Evolutionary conservation across 1,140 invertebrate genomes (phyloP).

Genomic region (Eciton burchellii): DNA sequence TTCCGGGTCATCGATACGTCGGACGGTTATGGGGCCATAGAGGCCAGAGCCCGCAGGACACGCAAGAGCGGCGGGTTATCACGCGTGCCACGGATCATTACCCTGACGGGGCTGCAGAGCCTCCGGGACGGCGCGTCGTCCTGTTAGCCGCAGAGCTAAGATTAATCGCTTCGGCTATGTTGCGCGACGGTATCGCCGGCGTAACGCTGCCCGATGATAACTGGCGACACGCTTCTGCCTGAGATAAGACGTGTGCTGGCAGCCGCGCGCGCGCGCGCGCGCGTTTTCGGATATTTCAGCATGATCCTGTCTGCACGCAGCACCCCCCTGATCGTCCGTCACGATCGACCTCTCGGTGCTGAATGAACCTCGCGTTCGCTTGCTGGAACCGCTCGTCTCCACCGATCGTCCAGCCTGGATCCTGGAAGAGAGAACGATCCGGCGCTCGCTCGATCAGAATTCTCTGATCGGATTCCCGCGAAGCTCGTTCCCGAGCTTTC

Average conservation of each 20-base stretch:
- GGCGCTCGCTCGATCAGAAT: not conserved
- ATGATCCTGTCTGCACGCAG: not conserved
- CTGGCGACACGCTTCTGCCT: slow-evolving; percentile 64
- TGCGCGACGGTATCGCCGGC: slow-evolving; percentile 70
- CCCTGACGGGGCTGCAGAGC: slow-evolving; percentile 72
- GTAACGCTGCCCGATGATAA: slow-evolving; percentile 70
- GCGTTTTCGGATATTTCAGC: slow-evolving; percentile 66
- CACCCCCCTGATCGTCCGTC: slow-evolving; percentile 32
- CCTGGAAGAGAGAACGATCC: not conserved
- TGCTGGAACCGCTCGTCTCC: not conserved
- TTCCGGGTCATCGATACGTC: slow-evolving; percentile 72
- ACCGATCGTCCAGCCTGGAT: not conserved
- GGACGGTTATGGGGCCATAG: slow-evolving; percentile 63
- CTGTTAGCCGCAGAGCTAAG: slow-evolving; percentile 73
- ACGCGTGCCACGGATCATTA: slow-evolving; percentile 82
- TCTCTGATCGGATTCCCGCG: slow-evolving; percentile 12
- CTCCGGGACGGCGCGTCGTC: slow-evolving; percentile 64
- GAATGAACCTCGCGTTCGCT: not conserved
- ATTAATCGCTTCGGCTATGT: slow-evolving; percentile 80
- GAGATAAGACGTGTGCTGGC: slow-evolving; percentile 70
- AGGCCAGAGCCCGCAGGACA: slow-evolving; percentile 66
- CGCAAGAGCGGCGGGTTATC: slow-evolving; percentile 77
- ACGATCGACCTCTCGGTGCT: not conserved
- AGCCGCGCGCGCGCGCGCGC: slow-evolving; percentile 40
- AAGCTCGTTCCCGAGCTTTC: slow-evolving; percentile 27